Conservation (phyloP, 2,797 vertebrate genomes). For the Muscicapa comitata region DNA sequence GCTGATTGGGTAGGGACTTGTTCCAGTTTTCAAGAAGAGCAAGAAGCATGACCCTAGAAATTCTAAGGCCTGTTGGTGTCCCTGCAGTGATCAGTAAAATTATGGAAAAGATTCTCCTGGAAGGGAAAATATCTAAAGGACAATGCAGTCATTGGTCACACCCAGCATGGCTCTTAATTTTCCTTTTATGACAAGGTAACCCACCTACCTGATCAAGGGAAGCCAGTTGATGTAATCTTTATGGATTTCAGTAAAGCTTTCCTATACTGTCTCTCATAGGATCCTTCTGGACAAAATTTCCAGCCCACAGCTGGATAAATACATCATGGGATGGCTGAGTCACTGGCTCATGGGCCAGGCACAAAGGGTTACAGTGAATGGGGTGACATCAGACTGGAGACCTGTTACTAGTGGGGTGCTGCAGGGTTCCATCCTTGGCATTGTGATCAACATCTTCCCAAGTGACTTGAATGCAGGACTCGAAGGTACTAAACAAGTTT, state of each 20-base stretch:
- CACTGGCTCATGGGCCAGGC: fast-evolving
- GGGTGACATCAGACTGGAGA: background rate
- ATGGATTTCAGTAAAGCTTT: background rate
- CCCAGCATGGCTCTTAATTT: background rate
- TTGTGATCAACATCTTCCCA: background rate
- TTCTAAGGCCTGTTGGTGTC: background rate
- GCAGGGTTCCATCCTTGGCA: background rate
- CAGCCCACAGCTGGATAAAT: background rate
- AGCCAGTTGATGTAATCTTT: background rate
- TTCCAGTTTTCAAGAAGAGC: background rate
- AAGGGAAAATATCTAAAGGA: background rate
- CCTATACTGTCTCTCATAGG: background rate
- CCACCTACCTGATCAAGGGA: background rate
- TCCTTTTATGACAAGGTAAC: background rate
- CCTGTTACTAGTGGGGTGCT: background rate
- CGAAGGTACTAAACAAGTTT: background rate
- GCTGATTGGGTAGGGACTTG: background rate
- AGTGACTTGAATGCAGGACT: background rate
- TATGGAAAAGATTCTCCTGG: background rate
- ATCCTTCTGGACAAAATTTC: background rate
- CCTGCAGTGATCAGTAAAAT: background rate
- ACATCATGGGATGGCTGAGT: background rate
- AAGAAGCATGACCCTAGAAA: background rate
- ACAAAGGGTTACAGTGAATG: background rate
- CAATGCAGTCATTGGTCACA: background rate